These are phyloP conservation scores for Nebria brevicollis DNA, from an alignment of 2,888 invertebrate species.

Conservation along the genomic window DNA sequence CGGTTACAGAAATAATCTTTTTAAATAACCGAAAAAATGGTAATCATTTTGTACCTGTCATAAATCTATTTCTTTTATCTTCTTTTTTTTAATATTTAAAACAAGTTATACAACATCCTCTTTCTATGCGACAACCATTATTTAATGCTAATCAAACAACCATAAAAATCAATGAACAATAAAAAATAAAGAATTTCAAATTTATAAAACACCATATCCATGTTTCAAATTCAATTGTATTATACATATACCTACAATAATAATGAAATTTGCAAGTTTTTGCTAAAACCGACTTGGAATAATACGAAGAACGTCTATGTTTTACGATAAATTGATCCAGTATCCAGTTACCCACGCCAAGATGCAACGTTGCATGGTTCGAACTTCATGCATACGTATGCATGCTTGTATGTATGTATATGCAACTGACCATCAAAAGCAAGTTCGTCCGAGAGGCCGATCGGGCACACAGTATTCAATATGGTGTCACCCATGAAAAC, in stretches of 20 bases:
- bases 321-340: too few species aligned
- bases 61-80: conserved; percentile 12
- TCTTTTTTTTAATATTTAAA: not conserved
- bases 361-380: not conserved
- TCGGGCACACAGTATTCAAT: not conserved
- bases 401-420: too few species aligned
- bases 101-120: too few species aligned
- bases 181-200: not conserved
- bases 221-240: not conserved
- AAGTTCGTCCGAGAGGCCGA: not conserved
- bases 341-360: not conserved
- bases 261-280: too few species aligned
- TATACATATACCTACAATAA: not conserved
- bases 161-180: not conserved
- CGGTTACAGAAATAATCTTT: conserved; percentile 2
- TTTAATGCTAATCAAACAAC: not conserved
- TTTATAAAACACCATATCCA: not conserved
- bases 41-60: conserved; percentile 9
- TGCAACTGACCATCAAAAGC: not conserved
- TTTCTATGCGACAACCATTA: not conserved
- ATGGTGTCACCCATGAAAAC: not conserved
- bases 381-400: not conserved
- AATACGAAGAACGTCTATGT: too few species aligned
- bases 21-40: conserved; percentile 8
- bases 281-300: too few species aligned